phyloP scores from a whole-genome alignment of 2,888 invertebrate genomes.

The Leptarthrus brevirostris region DNA sequence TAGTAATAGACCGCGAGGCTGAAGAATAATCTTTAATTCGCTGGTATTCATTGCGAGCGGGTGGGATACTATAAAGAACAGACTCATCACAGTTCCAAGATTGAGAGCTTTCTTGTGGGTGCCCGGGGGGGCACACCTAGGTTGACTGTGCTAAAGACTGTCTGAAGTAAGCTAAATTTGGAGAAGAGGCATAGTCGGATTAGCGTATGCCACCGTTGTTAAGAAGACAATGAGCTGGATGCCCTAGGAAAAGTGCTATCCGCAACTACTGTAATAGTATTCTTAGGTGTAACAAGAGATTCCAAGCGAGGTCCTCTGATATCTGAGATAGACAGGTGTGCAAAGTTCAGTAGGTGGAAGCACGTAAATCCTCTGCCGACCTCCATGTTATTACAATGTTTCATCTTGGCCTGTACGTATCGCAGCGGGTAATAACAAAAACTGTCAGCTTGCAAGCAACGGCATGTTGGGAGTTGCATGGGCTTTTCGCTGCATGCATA shows the following conservation, averaged over 20 bases:
- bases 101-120: background rate
- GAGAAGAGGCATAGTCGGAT: background rate
- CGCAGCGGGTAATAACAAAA: background rate
- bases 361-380: conserved; percentile 11
- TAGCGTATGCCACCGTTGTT: conserved; percentile 14
- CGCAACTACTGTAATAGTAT: too few species aligned
- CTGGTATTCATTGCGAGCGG: background rate
- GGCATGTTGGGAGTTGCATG: background rate
- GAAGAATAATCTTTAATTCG: background rate
- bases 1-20: background rate
- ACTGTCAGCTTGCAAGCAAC: background rate
- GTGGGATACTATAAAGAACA: conserved; percentile 2
- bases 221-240: too few species aligned
- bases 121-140: too few species aligned
- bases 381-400: background rate
- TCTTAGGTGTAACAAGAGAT: too few species aligned
- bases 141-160: too few species aligned
- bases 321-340: background rate
- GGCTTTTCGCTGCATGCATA: background rate
- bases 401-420: background rate
- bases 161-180: conserved; percentile 12
- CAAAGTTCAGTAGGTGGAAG: background rate
- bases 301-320: background rate
- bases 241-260: too few species aligned
- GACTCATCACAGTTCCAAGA: background rate